These are phyloP conservation scores for Poliocrania exsul DNA, from an alignment of 2,797 vertebrate species.

Conservation along the genomic window DNA sequence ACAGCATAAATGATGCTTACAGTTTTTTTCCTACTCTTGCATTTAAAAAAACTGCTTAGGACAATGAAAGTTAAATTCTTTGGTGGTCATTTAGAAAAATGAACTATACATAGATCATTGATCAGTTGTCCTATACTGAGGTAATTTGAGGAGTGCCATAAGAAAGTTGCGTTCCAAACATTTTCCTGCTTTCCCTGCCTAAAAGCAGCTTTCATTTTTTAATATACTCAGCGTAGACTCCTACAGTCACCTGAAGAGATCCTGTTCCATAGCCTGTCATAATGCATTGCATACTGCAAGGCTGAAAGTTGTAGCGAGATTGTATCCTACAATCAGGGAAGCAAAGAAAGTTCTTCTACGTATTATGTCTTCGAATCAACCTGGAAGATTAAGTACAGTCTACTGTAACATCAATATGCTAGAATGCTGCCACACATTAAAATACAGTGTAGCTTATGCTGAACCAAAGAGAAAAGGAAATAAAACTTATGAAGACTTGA, in stretches of 20 bases:
- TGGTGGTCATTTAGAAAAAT: conserved; percentile 41
- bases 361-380: neutral
- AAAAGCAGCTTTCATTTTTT: neutral
- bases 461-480: neutral
- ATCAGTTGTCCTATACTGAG: conserved; percentile 24
- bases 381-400: neutral
- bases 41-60: neutral
- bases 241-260: neutral
- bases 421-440: neutral
- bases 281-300: neutral
- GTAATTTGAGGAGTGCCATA: conserved; percentile 1
- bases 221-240: neutral
- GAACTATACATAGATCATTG: neutral
- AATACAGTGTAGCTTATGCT: neutral
- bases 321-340: neutral
- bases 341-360: neutral
- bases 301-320: neutral
- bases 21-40: neutral
- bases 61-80: conserved; percentile 34
- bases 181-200: neutral
- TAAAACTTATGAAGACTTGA: neutral
- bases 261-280: neutral
- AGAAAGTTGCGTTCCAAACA: neutral
- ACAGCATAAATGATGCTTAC: conserved; percentile 14
- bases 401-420: neutral